phyloP scores from a whole-genome alignment of 2,888 invertebrate species.

The Chymomyza fuscimana region DNA sequence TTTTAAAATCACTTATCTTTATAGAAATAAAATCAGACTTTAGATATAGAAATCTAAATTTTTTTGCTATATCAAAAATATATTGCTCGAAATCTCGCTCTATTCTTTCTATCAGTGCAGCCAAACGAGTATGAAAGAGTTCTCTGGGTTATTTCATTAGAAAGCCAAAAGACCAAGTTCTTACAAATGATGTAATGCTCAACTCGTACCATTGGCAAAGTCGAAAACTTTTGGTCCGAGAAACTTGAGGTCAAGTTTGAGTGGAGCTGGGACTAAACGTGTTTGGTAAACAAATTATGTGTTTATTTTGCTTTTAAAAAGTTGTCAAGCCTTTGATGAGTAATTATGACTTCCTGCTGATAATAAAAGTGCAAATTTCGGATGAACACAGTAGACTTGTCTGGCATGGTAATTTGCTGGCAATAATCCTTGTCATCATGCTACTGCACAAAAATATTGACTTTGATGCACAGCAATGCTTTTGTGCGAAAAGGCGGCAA shows the following conservation, averaged over 20 bases:
- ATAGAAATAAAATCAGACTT: too few relatives aligned
- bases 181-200: slow-evolving; percentile 14
- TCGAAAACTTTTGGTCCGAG: not conserved
- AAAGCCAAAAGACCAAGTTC: slow-evolving; percentile 47
- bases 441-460: not conserved
- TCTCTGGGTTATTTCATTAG: slow-evolving; percentile 40
- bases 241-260: slow-evolving; percentile 41
- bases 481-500: not conserved
- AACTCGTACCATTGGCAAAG: slow-evolving; percentile 40
- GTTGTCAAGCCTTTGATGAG: slow-evolving; percentile 53
- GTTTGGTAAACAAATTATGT: slow-evolving; percentile 70
- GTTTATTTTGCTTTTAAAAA: slow-evolving; percentile 57
- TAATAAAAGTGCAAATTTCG: slow-evolving; percentile 69
- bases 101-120: not conserved
- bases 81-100: too few relatives aligned
- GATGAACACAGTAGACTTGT: slow-evolving; percentile 20
- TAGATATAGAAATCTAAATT: too few relatives aligned
- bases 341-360: slow-evolving; percentile 67
- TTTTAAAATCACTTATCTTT: too few relatives aligned
- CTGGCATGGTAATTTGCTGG: slow-evolving; percentile 46
- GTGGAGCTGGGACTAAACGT: slow-evolving; percentile 38
- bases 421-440: not conserved
- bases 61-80: too few relatives aligned
- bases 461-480: not conserved
- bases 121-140: not conserved